Percentiles rank a stretch among this genome's conserved stretches.
phyloP scores from a whole-genome alignment of 2,888 invertebrate species.

The Diarsia mendica region DNA sequence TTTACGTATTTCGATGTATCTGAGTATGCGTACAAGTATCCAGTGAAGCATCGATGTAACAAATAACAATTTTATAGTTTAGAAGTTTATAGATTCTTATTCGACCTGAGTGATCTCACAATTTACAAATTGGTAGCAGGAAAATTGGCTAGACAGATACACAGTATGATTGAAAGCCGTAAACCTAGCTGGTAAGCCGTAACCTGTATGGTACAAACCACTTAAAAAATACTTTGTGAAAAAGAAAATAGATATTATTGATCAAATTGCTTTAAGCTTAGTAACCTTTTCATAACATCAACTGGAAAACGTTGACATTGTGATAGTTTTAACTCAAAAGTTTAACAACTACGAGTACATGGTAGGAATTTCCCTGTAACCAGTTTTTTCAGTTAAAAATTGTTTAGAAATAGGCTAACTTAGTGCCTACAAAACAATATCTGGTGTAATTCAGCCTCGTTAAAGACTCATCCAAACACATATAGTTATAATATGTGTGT shows the following conservation, averaged over 20 bases:
- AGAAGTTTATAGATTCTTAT: neutral
- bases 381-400: neutral
- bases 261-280: neutral
- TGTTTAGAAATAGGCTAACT: neutral
- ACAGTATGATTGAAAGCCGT: neutral
- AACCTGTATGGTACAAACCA: neutral
- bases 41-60: slow-evolving; percentile 33
- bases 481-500: slow-evolving; percentile 11
- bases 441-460: neutral
- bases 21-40: slow-evolving; percentile 49
- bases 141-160: neutral
- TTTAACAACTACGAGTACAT: neutral
- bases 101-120: neutral
- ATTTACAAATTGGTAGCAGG: neutral
- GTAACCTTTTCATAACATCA: neutral
- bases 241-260: neutral
- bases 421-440: neutral
- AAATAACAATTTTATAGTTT: slow-evolving; percentile 9
- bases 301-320: neutral
- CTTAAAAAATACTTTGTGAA: neutral
- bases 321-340: neutral
- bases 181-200: neutral
- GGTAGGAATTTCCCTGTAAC: no score
- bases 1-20: slow-evolving; percentile 69
- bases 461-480: neutral